Conservation (phyloP, 2,797 vertebrate species). For the Xyrichtys novacula region DNA sequence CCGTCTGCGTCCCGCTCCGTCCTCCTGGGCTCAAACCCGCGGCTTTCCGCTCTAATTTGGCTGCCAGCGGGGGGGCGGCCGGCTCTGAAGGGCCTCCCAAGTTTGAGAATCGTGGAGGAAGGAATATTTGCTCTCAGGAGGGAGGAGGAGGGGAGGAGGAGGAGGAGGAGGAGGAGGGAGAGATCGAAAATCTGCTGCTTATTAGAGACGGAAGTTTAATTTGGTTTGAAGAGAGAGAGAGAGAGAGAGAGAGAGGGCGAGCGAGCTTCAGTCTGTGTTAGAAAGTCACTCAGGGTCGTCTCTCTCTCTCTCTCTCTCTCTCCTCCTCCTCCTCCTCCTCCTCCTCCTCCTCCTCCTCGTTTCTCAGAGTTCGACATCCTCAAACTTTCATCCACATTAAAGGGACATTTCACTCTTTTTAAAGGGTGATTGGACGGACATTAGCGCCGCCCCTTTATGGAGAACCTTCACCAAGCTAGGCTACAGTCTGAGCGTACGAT, state of each 20-base stretch:
- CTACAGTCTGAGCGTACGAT: too few relatives aligned
- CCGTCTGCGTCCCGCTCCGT: slow-evolving; percentile 64
- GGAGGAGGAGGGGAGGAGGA: slow-evolving; percentile 8
- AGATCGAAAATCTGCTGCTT: slow-evolving; percentile 56
- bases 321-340: too few relatives aligned
- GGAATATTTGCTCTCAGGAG: slow-evolving; percentile 69
- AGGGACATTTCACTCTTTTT: too few relatives aligned
- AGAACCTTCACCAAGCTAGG: too few relatives aligned
- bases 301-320: neutral
- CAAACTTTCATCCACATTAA: neutral
- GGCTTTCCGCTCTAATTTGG: slow-evolving; percentile 76
- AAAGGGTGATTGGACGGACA: too few relatives aligned
- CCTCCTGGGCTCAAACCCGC: slow-evolving; percentile 69
- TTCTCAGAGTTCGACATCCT: neutral
- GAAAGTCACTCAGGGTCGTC: slow-evolving; percentile 48
- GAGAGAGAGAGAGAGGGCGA: neutral
- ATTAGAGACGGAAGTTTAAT: slow-evolving; percentile 69
- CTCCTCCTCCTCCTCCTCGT: neutral
- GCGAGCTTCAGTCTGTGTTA: neutral
- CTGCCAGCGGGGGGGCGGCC: slow-evolving; percentile 63
- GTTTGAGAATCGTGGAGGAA: slow-evolving; percentile 57
- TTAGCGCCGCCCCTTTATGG: too few relatives aligned
- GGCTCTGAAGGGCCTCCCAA: slow-evolving; percentile 58
- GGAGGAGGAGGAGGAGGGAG: neutral
- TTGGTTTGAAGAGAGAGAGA: slow-evolving; percentile 43